phyloP scores from a whole-genome alignment of 2,888 invertebrate species.

The Leucophenga montana region DNA sequence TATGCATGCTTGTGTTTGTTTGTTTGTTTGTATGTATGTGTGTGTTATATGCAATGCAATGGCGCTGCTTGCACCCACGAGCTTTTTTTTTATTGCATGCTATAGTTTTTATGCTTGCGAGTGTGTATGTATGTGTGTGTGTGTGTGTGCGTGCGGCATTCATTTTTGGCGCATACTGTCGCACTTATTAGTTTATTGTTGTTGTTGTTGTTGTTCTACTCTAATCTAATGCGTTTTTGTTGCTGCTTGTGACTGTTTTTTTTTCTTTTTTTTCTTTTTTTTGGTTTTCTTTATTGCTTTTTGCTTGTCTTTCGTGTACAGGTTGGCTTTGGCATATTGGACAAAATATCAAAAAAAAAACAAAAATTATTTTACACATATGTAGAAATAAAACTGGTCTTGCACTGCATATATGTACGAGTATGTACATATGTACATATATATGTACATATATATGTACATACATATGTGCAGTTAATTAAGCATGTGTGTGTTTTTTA shows the following conservation, averaged over 20 bases:
- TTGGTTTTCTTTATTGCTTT: constrained; percentile 24
- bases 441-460: background rate
- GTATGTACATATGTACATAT: background rate
- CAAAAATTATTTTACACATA: background rate
- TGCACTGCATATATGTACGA: background rate
- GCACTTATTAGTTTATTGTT: too few species aligned
- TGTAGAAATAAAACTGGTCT: constrained; percentile 20
- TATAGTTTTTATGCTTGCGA: too few species aligned
- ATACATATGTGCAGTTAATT: too few species aligned
- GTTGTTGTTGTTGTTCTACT: background rate
- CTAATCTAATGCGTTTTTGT: background rate
- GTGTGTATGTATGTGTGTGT: background rate
- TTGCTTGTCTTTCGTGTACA: constrained; percentile 19
- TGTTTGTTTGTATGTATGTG: background rate
- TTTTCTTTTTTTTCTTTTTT: too few species aligned
- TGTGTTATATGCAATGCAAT: constrained; percentile 8
- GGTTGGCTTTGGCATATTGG: constrained; percentile 23
- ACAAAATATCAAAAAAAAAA: too few species aligned
- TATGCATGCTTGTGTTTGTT: background rate
- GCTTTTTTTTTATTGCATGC: constrained; percentile 13
- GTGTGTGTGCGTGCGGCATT: constrained; percentile 23
- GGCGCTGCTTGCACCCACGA: constrained; percentile 4
- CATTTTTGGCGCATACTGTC: constrained; percentile 27
- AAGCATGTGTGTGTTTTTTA: background rate
- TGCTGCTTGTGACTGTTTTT: constrained; percentile 22